Percentiles rank a stretch among this genome's conserved stretches.
These are phyloP conservation scores for Hypocryptadius cinnamomeus DNA, from an alignment of 2,113 vertebrate species.

Conservation along the genomic window DNA sequence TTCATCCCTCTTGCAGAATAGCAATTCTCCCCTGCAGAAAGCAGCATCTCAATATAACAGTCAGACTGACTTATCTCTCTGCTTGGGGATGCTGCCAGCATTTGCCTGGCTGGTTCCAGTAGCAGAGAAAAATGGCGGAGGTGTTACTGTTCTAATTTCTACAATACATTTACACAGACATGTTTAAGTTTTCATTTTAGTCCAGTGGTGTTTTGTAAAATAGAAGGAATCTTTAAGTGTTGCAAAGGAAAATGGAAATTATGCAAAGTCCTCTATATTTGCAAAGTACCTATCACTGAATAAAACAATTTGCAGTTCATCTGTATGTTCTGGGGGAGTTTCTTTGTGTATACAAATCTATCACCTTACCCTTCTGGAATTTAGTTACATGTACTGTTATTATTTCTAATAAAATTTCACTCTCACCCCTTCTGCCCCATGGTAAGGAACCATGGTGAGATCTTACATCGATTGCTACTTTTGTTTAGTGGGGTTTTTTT, in stretches of 20 bases:
- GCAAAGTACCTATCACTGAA: neutral
- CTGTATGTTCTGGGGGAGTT: neutral
- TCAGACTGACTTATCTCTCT: neutral
- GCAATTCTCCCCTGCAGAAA: neutral
- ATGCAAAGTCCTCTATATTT: neutral
- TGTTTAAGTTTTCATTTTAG: neutral
- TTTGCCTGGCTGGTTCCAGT: neutral
- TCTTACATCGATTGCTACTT: neutral
- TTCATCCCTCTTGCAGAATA: neutral
- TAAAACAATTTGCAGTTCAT: conserved; percentile 21
- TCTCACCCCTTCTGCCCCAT: neutral
- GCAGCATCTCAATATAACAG: neutral
- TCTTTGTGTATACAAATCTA: neutral
- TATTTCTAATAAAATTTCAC: neutral
- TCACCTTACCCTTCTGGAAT: neutral
- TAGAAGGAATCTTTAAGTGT: neutral
- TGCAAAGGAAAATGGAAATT: conserved; percentile 24
- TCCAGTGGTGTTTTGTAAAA: neutral
- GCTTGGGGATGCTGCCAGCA: neutral
- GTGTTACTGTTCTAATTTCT: neutral
- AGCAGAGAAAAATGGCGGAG: neutral
- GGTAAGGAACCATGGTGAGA: neutral
- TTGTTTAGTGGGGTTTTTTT: neutral
- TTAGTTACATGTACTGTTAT: neutral
- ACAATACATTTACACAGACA: neutral